Base-by-base conservation (phyloP, 2,888 invertebrate genomes). In the Pachliopta kotzebuea region DNA sequence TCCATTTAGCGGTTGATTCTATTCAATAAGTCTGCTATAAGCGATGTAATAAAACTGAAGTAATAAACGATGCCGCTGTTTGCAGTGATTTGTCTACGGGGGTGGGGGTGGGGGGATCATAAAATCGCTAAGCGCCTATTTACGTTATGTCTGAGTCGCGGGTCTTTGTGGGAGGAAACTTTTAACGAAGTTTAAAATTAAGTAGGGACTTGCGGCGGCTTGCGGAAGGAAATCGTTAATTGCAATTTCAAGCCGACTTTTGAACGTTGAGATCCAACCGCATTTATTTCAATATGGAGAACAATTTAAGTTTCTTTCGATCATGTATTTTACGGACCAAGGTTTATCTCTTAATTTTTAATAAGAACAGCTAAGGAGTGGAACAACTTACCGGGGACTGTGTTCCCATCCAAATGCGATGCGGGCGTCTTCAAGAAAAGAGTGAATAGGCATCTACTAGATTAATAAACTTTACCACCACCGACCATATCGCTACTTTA, bases 121-220 rank as follows among this genome's bases (percentile, higher is more conserved):
- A 4, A 53, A 60, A 60, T 31, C 31, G 52, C 52, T 52, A 52
- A 60, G 31, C 37, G 52, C 52, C 59, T 60, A 60, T 60, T 52
- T 52, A 60, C 37, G 31, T 21, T 52, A 52, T 23, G 23, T 52
- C 52, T 60, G 52, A 52, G 59, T 59, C 42, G 20, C 52, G 52
- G 57, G 53, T 26, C 57, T 26, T 57, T 57, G 53, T 42, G 20
- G 26, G 42, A 26, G 1, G 57, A 57, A 57, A 52, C 53, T 62
- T 57, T 57, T 62, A 62, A 57, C 57, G 50, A 57, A 63, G 62
- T 63, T 63, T 53, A 20, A 57, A 62, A 63, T 57, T 53, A 57
- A 57, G 62, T 53, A 56, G 29, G 20, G 29, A 23, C 29, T 50
- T 49, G 56, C 21, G 49, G 56, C 29, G 62, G 56, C 49, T 56